A percentile compares a stretch with the other conserved stretches of the same genome.
These are phyloP conservation scores for Drosophila orosa DNA, from an alignment of 1,140 invertebrate species.

Conservation along the genomic window DNA sequence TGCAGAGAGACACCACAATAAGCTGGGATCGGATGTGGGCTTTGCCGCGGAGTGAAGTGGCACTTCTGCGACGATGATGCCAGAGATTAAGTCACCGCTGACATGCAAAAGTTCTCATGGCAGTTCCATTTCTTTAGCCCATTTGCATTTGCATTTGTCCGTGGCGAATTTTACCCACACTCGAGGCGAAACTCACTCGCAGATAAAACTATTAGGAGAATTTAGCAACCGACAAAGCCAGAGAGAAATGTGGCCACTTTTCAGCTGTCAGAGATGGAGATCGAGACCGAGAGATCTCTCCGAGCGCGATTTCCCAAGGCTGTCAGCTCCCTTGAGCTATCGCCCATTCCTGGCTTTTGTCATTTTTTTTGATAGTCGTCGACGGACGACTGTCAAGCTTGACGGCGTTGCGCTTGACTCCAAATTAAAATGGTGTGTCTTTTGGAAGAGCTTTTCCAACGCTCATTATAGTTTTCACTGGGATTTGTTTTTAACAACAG, in stretches of 20 bases:
- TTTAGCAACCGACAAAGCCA: constrained; percentile 77
- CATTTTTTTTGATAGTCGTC: constrained; percentile 67
- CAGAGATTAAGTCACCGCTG: constrained; percentile 69
- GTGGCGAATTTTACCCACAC: constrained; percentile 64
- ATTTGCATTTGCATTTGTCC: constrained; percentile 61
- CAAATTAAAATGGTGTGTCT: constrained; percentile 59
- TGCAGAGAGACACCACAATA: constrained; percentile 10
- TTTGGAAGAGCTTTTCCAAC: constrained; percentile 59
- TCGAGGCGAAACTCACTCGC: constrained; percentile 6
- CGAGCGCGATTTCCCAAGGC: constrained; percentile 63
- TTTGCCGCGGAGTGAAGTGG: constrained; percentile 34
- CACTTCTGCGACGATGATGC: constrained; percentile 59
- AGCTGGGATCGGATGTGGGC: constrained; percentile 53
- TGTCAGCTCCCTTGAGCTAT: constrained; percentile 68
- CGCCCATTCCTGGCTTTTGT: constrained; percentile 62
- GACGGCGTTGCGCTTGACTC: constrained; percentile 71
- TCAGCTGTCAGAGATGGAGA: constrained; percentile 64
- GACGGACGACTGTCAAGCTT: constrained; percentile 65
- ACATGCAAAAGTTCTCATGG: constrained; percentile 71
- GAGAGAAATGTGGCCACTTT: constrained; percentile 79
- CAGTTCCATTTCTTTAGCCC: constrained; percentile 74
- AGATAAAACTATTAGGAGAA: constrained; percentile 81
- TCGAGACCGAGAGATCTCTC: constrained; percentile 19
- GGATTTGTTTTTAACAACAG: constrained; percentile 48
- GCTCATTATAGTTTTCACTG: constrained; percentile 75